These are phyloP conservation scores for Apogon hyalosoma DNA, from an alignment of 2,797 vertebrate species.

Conservation along the genomic window DNA sequence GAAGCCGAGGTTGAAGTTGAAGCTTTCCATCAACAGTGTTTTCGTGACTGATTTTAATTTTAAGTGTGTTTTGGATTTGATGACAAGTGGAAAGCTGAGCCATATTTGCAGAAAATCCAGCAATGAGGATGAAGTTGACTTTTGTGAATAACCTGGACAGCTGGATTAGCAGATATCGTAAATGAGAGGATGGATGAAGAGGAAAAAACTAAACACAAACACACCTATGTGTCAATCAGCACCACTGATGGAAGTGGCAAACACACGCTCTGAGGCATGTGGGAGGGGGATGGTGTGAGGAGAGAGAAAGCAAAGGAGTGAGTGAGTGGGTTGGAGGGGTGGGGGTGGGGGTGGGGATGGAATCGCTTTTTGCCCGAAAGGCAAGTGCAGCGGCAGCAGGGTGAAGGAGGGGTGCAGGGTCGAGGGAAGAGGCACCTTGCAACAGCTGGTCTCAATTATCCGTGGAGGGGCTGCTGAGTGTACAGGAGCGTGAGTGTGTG, in stretches of 20 bases:
- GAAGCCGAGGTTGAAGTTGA: no score
- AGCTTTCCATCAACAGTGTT: background rate
- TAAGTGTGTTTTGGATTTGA: background rate
- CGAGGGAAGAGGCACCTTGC: constrained; percentile 86
- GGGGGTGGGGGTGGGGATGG: constrained; percentile 11
- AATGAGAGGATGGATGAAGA: background rate
- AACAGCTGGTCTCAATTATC: constrained; percentile 89
- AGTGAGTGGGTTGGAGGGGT: background rate
- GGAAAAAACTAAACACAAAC: constrained; percentile 26
- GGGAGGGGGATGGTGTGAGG: constrained; percentile 11
- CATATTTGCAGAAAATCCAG: background rate
- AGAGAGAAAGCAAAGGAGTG: constrained; percentile 9
- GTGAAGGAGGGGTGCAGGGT: constrained; percentile 65
- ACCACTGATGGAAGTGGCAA: constrained; percentile 64
- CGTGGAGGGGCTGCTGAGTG: constrained; percentile 72
- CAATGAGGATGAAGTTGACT: background rate
- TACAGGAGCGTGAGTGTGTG: constrained; percentile 71
- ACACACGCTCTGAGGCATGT: constrained; percentile 27
- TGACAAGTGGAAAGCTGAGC: background rate
- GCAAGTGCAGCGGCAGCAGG: constrained; percentile 81
- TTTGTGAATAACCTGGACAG: background rate
- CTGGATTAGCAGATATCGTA: background rate
- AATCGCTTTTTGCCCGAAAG: constrained; percentile 70
- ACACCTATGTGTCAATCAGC: constrained; percentile 64
- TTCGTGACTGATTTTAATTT: background rate